Conservation (phyloP, 2,888 invertebrate genomes). For the Athetis lepigone region DNA sequence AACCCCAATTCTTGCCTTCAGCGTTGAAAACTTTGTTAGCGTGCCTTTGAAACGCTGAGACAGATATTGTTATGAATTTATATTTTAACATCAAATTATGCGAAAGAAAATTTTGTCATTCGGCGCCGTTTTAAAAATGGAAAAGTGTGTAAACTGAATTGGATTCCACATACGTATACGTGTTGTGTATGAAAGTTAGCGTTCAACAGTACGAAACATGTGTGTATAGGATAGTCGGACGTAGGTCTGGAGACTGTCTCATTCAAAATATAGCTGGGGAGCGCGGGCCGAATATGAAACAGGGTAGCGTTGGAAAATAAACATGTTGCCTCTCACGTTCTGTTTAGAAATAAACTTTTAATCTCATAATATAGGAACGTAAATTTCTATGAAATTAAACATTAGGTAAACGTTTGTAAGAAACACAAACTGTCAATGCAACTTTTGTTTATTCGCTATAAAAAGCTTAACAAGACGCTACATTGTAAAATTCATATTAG, state of each 20-base stretch:
- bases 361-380: conserved; percentile 23
- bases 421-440: conserved; percentile 7
- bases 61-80: conserved; percentile 65
- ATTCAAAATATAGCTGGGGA: conserved; percentile 82
- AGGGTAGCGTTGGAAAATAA: conserved; percentile 80
- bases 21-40: conserved; percentile 64
- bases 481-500: conserved; percentile 55
- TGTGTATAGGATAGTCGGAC: conserved; percentile 74
- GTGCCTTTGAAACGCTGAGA: conserved; percentile 59
- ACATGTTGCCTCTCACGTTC: conserved; percentile 28
- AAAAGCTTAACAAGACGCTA: conserved; percentile 33
- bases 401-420: conserved; percentile 12
- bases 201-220: conserved; percentile 69
- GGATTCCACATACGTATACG: conserved; percentile 40
- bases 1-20: conserved; percentile 53
- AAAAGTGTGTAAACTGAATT: conserved; percentile 45
- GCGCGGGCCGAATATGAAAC: conserved; percentile 83
- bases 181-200: conserved; percentile 53
- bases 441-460: conserved; percentile 29
- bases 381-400: conserved; percentile 29
- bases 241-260: conserved; percentile 82
- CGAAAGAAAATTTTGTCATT: conserved; percentile 52
- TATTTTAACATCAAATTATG: conserved; percentile 53
- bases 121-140: conserved; percentile 56
- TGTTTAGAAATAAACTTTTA: conserved; percentile 35